Evolutionary conservation across 2,888 invertebrate species (phyloP), one percentile per base, ranked within the genome.

Genomic region (Hyposoter dolosus): DNA sequence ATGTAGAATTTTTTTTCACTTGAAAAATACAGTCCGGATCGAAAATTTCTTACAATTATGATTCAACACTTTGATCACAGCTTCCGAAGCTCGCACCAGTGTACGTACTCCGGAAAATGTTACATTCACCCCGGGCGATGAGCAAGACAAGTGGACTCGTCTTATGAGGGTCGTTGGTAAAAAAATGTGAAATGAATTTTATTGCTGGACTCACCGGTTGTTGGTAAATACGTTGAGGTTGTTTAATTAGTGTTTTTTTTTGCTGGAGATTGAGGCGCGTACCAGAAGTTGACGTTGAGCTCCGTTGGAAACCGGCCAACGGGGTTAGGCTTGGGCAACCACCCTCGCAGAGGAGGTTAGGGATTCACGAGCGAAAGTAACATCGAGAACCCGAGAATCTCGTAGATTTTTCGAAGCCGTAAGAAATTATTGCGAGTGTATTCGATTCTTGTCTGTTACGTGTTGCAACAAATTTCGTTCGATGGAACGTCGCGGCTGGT

Each of bases 401-500:
- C 69, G 69, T 17, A 3, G 5, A 50, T n/a, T 9, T 50, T 53
- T 15, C 43, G 4, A 63, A 60, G 71, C 35, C 45, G 60, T 69
- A 53, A 66, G 47, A 63, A 47, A 28, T 71, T 19, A 12, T 56
- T 68, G 60, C 50, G 17, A 19, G 63, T 66, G 32, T 47, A 74
- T 82, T 9, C 45, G 68, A 69, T 82, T 71, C 79, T 75, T 28
- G 43, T 71, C 12, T 50, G 35, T 56, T 74, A 28, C 74, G 53
- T 28, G 53, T 60, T 79, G 69, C 7, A 45, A 79, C n/a, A 86
- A 85, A 82, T 85, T 79, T 56, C 63, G 68, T 56, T 69, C 74
- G 71, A 23, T 45, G 60, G 84, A 87, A 83, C 78, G 84, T 69
- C 74, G 78, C 83, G 90, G 90, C 91, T 90, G 92, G 92, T 91